Evolutionary conservation across 1,140 invertebrate genomes (phyloP), one percentile per base, ranked within the genome.

Genomic region (Ganaspis sp.): DNA sequence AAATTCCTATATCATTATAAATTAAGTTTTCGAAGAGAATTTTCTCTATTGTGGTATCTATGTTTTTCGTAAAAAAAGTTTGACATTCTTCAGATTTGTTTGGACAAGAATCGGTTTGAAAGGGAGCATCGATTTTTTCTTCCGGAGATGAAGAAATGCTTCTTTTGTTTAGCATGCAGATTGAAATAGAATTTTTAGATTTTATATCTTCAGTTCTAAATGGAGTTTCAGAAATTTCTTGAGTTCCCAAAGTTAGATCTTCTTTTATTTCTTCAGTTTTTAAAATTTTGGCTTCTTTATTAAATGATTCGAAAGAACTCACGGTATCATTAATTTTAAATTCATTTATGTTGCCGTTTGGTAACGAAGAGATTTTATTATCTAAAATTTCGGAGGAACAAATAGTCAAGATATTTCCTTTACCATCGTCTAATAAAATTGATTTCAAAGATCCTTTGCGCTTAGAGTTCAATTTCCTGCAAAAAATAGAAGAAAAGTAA

Each of bases 291-390:
- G 6, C 23, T 1, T 64, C 12, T 29, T 64, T 12, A n/a, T 64
- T 12, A 0, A 64, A 34, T 29, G 23, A 64, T 34, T 64, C 58
- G 0, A 29, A 15, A 17, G 53, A 58, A 26, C 11, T 23, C 15
- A n/a, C 9, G 17, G 4, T 12, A 69, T 38, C n/a, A 0, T 37
- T 69, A 37, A 34, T 23, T 69, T 34, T 17, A 9, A 34, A 34
- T 71, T 37, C 34, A 19, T 74, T 38, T 8, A 42, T 1, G 5
- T 40, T 53, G 1, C 58, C 45, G 19, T 80, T 72, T 9, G 73
- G 49, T n/a, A 77, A 40, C 9, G 69, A 64, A 12, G 75, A 58
- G 5, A 80, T 23, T 69, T 80, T 80, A 54, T 80, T 73, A n/a
- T 75, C 38, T 9, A 80, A 38, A 12, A 72, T 76, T 69, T 49